Percentiles rank a stretch among this genome's conserved stretches.
Evolutionary conservation across 2,888 invertebrate genomes (phyloP).

Genomic region (Scotopteryx bipunctaria): DNA sequence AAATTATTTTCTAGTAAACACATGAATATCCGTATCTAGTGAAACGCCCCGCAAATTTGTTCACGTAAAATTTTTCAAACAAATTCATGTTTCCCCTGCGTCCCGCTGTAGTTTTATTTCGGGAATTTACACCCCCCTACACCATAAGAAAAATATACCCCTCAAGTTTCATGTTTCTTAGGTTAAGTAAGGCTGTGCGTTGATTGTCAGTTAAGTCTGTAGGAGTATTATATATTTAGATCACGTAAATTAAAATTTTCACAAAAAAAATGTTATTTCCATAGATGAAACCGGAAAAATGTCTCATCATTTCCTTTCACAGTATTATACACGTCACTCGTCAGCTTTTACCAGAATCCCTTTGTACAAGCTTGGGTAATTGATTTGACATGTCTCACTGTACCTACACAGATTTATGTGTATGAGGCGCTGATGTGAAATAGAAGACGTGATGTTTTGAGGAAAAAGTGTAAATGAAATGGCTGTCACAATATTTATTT

Average conservation of each 20-base stretch:
- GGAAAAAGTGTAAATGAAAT: neutral
- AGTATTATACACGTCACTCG: slow-evolving; percentile 2
- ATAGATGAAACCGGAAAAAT: neutral
- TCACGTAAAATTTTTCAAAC: too few species aligned
- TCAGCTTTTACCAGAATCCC: slow-evolving; percentile 32
- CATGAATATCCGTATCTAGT: too few species aligned
- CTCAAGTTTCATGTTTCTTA: too few species aligned
- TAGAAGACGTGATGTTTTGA: neutral
- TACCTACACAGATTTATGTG: slow-evolving; percentile 34
- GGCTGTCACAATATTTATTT: neutral
- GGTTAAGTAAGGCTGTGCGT: too few species aligned
- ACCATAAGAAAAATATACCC: too few species aligned
- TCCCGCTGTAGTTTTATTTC: too few species aligned
- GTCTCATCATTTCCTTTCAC: neutral
- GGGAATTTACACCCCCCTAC: too few species aligned
- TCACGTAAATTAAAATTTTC: neutral
- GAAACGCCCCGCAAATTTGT: too few species aligned
- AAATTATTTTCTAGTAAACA: neutral
- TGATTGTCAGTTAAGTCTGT: too few species aligned
- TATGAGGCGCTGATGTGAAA: slow-evolving; percentile 15
- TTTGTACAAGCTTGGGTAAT: slow-evolving; percentile 37
- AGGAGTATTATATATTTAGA: too few species aligned
- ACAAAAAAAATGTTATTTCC: neutral
- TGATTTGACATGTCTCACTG: slow-evolving; percentile 35
- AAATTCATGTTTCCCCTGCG: too few species aligned